Evolutionary conservation across 2,888 invertebrate genomes (phyloP).

Genomic region (Choristoneura rosaceana): DNA sequence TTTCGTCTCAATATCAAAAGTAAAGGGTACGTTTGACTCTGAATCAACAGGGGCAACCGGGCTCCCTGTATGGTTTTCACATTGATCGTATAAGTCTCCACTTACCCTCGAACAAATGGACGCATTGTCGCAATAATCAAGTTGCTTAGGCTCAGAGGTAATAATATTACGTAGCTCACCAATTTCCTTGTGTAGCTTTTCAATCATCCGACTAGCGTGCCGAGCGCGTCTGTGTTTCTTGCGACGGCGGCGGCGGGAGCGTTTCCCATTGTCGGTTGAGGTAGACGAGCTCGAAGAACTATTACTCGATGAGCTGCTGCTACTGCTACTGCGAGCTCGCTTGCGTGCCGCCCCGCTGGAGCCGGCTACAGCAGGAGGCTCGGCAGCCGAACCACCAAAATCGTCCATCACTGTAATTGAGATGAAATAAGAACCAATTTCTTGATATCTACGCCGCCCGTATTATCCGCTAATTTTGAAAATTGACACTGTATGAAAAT

Average conservation of each 20-base stretch:
- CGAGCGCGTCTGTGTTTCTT: constrained; percentile 13
- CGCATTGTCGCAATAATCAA: constrained; percentile 8
- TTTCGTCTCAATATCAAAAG: constrained; percentile 42
- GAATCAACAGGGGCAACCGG: not conserved
- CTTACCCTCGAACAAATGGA: constrained; percentile 21
- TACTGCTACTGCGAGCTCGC: constrained; percentile 12
- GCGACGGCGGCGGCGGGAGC: not conserved
- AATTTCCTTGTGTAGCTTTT: constrained; percentile 15
- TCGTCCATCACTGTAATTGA: not conserved
- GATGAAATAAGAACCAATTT: not conserved
- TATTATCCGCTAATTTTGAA: no score
- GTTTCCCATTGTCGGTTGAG: not conserved
- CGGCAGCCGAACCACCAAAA: not conserved
- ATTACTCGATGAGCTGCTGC: constrained; percentile 22
- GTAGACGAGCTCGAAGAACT: not conserved
- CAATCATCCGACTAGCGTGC: constrained; percentile 7
- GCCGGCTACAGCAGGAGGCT: constrained; percentile 3
- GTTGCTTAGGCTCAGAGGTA: no score
- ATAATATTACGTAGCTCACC: constrained; percentile 14
- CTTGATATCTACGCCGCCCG: not conserved
- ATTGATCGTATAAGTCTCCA: constrained; percentile 17
- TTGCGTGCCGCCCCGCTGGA: constrained; percentile 3
- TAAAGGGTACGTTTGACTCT: constrained; percentile 18
- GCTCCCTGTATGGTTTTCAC: not conserved
- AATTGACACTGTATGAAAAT: not conserved